Base-by-base conservation (phyloP, 2,797 vertebrate genomes). In the Hozukius guyotensis region DNA sequence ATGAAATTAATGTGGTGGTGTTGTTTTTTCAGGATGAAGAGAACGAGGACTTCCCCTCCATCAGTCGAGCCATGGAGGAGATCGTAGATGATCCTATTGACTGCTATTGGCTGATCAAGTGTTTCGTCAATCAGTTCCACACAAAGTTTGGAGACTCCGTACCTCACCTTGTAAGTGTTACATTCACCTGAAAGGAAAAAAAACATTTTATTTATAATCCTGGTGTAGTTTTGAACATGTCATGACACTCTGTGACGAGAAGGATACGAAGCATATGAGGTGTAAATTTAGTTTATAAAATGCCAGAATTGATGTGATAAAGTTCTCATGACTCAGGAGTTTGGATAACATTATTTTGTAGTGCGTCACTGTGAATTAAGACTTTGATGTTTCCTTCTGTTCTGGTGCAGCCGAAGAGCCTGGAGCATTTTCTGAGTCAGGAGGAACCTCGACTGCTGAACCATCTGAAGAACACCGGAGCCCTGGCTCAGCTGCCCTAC, bases 101-200 rank as follows among this genome's bases (percentile, higher is more conserved):
- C 90, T 98, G 98, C 84, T 99, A 99, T 56, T 99, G 98, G 98
- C 96, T 99, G 14, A 95, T 96, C 65, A 98, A 97, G 75, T 96
- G 96, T 87, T 99, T 99, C 66, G 94, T 99, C 83, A 98, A 95
- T 89, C 98, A 99, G 82, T 96, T 98, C 71, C 96, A 96, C 63
- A 95, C 88, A 72, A 99, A 97, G 94, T 98, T 98, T 85, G 97
- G 96, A 87, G 98, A 99, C 90, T 96, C 96, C 0, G 77, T 98
- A 1, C 97, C 97, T 5, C 98, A 98, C 71, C 92, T 99, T 89
- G 99, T 98, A 84, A 95, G 95, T 86, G 14, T 2, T 29, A 3
- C 6, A 42, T 55, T 25, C 18, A 25, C 4, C n/a, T 49, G 14
- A 2, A 42, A 62, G 22, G 4, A 49, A 22, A 29, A 55, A 6